These are phyloP conservation scores for Xyliphius kryptos DNA, from an alignment of 2,113 vertebrate species.

Conservation along the genomic window DNA sequence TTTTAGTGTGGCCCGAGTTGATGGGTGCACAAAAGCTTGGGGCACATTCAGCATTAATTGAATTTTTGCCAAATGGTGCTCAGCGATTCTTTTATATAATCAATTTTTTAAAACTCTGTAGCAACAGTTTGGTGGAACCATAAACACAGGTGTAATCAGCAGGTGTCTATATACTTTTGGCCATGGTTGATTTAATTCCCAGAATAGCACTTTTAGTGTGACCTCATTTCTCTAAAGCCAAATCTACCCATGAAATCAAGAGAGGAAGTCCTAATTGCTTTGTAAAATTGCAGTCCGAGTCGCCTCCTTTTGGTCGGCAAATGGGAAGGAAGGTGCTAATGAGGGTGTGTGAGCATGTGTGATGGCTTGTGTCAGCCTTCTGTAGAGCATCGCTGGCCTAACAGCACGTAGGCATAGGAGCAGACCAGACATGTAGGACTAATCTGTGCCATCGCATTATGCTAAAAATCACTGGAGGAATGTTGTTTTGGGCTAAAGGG, in stretches of 20 bases:
- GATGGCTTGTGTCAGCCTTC: constrained; percentile 18
- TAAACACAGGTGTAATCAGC: no score
- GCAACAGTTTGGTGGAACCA: no score
- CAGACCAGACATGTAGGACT: constrained; percentile 26
- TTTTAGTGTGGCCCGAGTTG: no score
- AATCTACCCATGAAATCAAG: constrained; percentile 16
- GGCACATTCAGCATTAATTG: no score
- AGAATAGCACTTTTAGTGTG: no score
- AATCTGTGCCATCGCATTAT: constrained; percentile 40
- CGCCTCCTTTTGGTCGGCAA: constrained; percentile 20
- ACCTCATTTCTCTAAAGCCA: no score
- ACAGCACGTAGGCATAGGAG: constrained; percentile 43
- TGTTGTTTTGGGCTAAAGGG: constrained; percentile 40
- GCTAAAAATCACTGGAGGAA: constrained; percentile 30
- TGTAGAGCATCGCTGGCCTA: constrained; percentile 27
- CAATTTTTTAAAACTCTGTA: no score
- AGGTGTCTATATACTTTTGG: no score
- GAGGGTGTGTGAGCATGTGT: constrained; percentile 35
- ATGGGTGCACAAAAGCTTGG: no score
- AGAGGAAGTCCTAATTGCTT: constrained; percentile 28
- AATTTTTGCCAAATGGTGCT: no score
- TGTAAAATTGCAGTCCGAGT: constrained; percentile 11
- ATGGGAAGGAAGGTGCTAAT: constrained; percentile 37
- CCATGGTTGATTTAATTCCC: no score
- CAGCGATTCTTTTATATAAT: no score